These are phyloP conservation scores for Bradypus variegatus DNA, from an alignment of 2,797 vertebrate species.

Conservation along the genomic window DNA sequence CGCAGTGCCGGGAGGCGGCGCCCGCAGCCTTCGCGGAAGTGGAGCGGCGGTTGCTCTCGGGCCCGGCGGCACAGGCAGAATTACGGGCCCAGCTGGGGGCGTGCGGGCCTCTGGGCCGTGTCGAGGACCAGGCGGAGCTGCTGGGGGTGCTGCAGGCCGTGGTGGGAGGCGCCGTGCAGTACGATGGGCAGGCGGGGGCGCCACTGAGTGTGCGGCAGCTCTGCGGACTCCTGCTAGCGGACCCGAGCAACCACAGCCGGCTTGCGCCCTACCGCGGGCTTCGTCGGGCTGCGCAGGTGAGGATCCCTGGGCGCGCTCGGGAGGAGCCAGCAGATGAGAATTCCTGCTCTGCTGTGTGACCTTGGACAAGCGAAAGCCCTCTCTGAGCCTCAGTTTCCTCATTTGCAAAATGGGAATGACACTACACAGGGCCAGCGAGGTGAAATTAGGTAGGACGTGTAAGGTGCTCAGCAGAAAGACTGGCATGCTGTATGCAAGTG, in stretches of 20 bases:
- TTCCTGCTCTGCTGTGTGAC: background rate
- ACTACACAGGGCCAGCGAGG: background rate
- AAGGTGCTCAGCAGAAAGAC: background rate
- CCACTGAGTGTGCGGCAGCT: constrained; percentile 71
- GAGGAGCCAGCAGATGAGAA: background rate
- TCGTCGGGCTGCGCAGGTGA: constrained; percentile 50
- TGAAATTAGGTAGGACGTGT: background rate
- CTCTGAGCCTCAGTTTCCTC: background rate
- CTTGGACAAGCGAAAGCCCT: background rate
- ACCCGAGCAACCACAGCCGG: background rate
- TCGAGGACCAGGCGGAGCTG: constrained; percentile 73
- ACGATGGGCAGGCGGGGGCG: constrained; percentile 74
- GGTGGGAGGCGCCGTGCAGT: constrained; percentile 81
- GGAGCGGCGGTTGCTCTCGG: constrained; percentile 67
- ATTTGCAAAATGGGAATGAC: background rate
- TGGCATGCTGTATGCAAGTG: background rate
- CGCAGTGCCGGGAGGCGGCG: constrained; percentile 75
- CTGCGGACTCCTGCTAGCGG: constrained; percentile 74
- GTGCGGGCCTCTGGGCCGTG: constrained; percentile 70
- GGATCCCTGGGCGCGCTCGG: accelerated
- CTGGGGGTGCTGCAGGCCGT: constrained; percentile 77
- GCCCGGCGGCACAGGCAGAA: constrained; percentile 50
- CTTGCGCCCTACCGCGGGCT: constrained; percentile 59
- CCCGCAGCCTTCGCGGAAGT: constrained; percentile 74
- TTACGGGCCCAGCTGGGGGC: constrained; percentile 76